A percentile compares a stretch with the other conserved stretches of the same genome.
These are phyloP conservation scores for Aegotheles bennettii DNA, from an alignment of 2,113 vertebrate species.

Conservation along the genomic window DNA sequence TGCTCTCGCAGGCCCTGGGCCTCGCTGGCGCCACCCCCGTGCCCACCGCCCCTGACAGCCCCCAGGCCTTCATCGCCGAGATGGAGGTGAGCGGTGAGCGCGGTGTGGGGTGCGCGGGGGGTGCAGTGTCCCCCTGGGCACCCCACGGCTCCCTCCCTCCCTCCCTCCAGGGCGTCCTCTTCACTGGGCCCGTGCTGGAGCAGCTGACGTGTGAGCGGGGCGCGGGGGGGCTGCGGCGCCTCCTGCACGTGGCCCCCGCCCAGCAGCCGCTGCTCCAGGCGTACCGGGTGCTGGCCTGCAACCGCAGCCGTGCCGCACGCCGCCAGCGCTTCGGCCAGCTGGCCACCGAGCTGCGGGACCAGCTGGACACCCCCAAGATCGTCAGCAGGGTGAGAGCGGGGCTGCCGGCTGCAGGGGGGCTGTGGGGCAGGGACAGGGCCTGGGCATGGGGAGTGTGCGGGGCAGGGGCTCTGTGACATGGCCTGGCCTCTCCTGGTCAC, in stretches of 20 bases:
- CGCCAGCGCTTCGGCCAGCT: conserved; percentile 77
- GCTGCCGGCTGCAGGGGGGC: no score
- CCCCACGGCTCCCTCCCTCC: neutral
- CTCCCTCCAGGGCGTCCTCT: conserved; percentile 74
- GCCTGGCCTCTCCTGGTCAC: neutral
- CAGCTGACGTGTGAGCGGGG: conserved; percentile 78
- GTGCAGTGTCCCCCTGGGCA: accelerated
- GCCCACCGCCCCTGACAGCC: conserved; percentile 45
- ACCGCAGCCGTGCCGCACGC: conserved; percentile 58
- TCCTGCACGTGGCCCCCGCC: conserved; percentile 71
- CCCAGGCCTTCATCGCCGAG: conserved; percentile 65
- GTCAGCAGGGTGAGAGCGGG: conserved; percentile 73
- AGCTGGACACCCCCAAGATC: conserved; percentile 80
- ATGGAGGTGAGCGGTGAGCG: conserved; percentile 74
- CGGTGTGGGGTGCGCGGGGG: accelerated
- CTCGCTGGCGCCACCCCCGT: neutral
- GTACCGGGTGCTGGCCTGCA: conserved; percentile 74
- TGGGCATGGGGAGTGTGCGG: accelerated
- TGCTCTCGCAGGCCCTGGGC: conserved; percentile 77
- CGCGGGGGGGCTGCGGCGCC: conserved; percentile 64
- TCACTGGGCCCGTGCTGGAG: conserved; percentile 81
- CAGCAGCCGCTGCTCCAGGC: conserved; percentile 67
- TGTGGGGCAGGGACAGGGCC: neutral
- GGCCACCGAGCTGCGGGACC: conserved; percentile 78
- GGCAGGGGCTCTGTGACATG: neutral